phyloP scores from a whole-genome alignment of 1,140 invertebrate genomes.

The Semibalanus balanoides region DNA sequence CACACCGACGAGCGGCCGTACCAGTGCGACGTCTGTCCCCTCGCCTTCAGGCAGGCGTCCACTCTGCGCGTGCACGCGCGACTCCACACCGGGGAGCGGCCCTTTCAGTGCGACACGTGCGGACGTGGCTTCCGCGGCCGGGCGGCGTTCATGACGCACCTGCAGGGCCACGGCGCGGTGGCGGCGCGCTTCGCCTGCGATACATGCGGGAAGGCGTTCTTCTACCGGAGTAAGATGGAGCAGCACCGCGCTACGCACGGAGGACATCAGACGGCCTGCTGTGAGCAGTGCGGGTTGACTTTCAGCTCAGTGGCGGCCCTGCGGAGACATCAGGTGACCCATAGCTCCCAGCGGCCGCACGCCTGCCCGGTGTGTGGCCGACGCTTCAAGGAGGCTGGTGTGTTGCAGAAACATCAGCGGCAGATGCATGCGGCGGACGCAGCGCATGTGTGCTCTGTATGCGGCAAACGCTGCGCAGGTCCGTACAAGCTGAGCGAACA shows the following conservation, averaged over 20 bases:
- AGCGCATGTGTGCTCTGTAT: slow-evolving; percentile 23
- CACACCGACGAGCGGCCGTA: slow-evolving; percentile 34
- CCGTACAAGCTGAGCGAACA: slow-evolving; percentile 25
- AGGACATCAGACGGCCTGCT: background rate
- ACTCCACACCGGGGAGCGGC: slow-evolving; percentile 43
- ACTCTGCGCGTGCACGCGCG: slow-evolving; percentile 30
- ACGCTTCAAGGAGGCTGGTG: slow-evolving; percentile 16
- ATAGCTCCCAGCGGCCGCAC: slow-evolving; percentile 15
- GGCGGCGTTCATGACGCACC: background rate
- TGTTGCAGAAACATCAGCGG: slow-evolving; percentile 11
- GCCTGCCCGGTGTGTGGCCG: slow-evolving; percentile 13
- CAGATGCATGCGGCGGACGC: background rate
- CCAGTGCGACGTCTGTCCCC: slow-evolving; percentile 31
- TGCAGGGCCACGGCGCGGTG: slow-evolving; percentile 10
- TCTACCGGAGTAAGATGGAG: background rate
- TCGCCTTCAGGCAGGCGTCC: slow-evolving; percentile 16
- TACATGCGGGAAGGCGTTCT: slow-evolving; percentile 42
- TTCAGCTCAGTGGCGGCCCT: slow-evolving; percentile 17
- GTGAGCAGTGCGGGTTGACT: slow-evolving; percentile 13
- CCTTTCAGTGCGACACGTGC: slow-evolving; percentile 54
- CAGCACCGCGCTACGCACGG: background rate
- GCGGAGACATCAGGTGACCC: slow-evolving; percentile 14
- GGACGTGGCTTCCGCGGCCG: slow-evolving; percentile 48
- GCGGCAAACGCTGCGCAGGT: slow-evolving; percentile 25
- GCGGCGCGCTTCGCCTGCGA: slow-evolving; percentile 29